Evolutionary conservation across 64 coral and sea anemone genomes (phyloP).

Genomic region (Actinia tenebrosa): DNA sequence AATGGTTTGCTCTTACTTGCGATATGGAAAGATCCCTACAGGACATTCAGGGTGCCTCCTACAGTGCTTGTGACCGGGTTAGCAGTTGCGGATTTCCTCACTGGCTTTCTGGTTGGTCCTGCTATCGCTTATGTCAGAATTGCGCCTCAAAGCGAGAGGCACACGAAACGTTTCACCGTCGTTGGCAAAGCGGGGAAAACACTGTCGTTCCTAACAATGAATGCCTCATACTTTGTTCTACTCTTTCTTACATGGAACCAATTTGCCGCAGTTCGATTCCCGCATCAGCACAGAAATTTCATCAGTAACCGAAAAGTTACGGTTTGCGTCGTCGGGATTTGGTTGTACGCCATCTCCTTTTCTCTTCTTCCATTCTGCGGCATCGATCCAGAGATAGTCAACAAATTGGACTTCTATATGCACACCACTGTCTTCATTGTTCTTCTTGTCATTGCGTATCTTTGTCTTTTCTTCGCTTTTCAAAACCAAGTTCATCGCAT

Average conservation of each 20-base stretch:
- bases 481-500: slow-evolving; percentile 4
- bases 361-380: slow-evolving; percentile 33
- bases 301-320: slow-evolving; percentile 27
- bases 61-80: slow-evolving; percentile 32
- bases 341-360: slow-evolving; percentile 43
- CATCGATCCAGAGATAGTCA: slow-evolving; percentile 18
- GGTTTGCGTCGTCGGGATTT: not conserved
- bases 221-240: slow-evolving; percentile 7
- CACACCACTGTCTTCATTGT: slow-evolving; percentile 32
- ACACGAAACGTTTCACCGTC: not conserved
- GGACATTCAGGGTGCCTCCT: slow-evolving; percentile 17
- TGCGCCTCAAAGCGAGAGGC: not conserved
- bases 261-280: slow-evolving; percentile 21
- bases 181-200: not conserved
- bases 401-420: slow-evolving; percentile 45
- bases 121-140: not conserved
- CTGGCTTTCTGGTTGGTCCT: slow-evolving; percentile 18
- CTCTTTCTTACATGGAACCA: slow-evolving; percentile 26
- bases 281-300: slow-evolving; percentile 33
- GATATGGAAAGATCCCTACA: slow-evolving; percentile 35
- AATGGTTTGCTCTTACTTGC: slow-evolving; percentile 39
- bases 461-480: slow-evolving; percentile 26
- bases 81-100: slow-evolving; percentile 33
- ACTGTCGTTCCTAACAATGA: slow-evolving; percentile 17
- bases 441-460: slow-evolving; percentile 13